A percentile compares a stretch with the other conserved stretches of the same genome.
Evolutionary conservation across 1,140 invertebrate species (phyloP).

Genomic region (Contarinia nasturtii): DNA sequence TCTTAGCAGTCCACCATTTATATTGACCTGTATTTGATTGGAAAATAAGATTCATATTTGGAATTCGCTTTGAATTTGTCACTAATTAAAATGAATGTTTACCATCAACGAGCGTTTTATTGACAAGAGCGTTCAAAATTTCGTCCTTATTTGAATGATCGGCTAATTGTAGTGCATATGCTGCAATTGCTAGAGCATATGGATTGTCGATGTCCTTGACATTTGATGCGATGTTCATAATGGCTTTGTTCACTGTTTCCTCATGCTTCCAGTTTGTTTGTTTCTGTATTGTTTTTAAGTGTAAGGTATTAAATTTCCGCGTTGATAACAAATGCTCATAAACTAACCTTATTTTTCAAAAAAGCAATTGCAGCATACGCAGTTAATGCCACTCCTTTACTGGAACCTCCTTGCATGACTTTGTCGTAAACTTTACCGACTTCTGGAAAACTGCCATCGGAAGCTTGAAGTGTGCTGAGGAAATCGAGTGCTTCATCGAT

Average conservation of each 20-base stretch:
- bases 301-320: too few relatives aligned
- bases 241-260: slow-evolving; percentile 39
- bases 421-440: slow-evolving; percentile 48
- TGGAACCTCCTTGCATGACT: slow-evolving; percentile 52
- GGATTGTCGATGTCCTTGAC: slow-evolving; percentile 47
- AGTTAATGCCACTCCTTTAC: slow-evolving; percentile 46
- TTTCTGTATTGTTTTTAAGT: too few relatives aligned
- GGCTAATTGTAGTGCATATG: slow-evolving; percentile 57
- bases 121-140: slow-evolving; percentile 9
- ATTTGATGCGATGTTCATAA: slow-evolving; percentile 58
- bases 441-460: slow-evolving; percentile 71
- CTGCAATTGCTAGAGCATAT: slow-evolving; percentile 59
- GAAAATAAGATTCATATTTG: slow-evolving; percentile 27
- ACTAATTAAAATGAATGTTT: slow-evolving; percentile 5
- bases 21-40: background rate
- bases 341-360: slow-evolving; percentile 44
- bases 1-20: background rate
- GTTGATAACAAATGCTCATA: too few relatives aligned
- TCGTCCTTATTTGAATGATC: slow-evolving; percentile 29
- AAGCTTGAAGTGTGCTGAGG: slow-evolving; percentile 55
- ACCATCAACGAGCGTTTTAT: slow-evolving; percentile 11
- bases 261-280: slow-evolving; percentile 6
- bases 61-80: slow-evolving; percentile 31
- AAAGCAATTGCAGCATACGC: slow-evolving; percentile 66
- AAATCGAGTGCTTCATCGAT: slow-evolving; percentile 57